Conservation (phyloP, 2,113 vertebrate genomes). For the Sakesphorus luctuosus region DNA sequence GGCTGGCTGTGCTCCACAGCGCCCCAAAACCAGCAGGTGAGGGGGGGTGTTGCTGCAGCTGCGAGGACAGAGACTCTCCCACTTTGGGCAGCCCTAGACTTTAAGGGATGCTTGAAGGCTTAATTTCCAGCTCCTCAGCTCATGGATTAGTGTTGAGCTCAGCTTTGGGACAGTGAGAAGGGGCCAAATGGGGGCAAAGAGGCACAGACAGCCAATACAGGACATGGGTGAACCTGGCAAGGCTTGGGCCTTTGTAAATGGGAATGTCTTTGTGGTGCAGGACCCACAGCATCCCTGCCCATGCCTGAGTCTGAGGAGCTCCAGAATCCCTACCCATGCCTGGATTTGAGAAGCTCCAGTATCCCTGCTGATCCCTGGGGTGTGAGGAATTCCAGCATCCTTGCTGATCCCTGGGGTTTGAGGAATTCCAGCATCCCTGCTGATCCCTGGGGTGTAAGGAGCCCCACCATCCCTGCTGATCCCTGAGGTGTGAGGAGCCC, state of each 20-base stretch:
- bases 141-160: neutral
- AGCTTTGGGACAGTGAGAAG: neutral
- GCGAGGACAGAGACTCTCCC: neutral
- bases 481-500: neutral
- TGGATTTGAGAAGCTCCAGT: neutral
- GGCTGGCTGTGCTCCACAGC: neutral
- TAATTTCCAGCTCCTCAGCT: neutral
- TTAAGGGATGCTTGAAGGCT: neutral
- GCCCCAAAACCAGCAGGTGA: accelerated
- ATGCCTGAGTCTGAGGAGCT: neutral
- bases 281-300: neutral
- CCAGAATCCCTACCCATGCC: neutral
- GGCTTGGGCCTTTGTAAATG: accelerated
- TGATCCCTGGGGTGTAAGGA: too few species aligned
- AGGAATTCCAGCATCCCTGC: accelerated
- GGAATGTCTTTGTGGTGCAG: neutral
- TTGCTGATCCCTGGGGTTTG: too few species aligned
- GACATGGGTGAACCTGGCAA: accelerated
- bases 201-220: neutral
- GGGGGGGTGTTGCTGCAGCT: accelerated
- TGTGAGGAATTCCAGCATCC: neutral
- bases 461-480: accelerated
- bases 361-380: neutral
- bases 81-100: neutral
- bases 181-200: accelerated